Conservation (phyloP, 2,113 vertebrate genomes). For the Chloroceryle aenea region DNA sequence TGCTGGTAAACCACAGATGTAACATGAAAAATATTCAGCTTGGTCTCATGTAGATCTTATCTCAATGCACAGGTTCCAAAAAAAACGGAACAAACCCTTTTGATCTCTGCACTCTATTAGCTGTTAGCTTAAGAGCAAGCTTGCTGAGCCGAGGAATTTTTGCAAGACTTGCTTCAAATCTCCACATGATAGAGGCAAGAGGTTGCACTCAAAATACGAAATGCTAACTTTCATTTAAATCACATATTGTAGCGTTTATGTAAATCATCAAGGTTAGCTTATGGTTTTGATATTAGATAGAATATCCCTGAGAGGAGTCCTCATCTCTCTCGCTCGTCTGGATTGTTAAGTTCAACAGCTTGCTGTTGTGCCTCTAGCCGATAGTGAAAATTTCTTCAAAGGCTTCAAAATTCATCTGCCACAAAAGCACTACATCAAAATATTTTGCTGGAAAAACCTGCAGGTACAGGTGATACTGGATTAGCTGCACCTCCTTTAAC, state of each 20-base stretch:
- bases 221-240: constrained; percentile 52
- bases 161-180: constrained; percentile 58
- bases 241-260: constrained; percentile 54
- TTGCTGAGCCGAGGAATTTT: constrained; percentile 59
- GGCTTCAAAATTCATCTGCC: neutral
- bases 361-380: neutral
- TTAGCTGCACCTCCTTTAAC: neutral
- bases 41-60: constrained; percentile 63
- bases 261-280: constrained; percentile 42
- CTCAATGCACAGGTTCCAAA: constrained; percentile 45
- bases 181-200: constrained; percentile 46
- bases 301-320: constrained; percentile 12
- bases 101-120: constrained; percentile 59
- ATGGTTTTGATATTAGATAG: constrained; percentile 45
- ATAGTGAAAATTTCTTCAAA: neutral
- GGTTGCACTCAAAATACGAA: constrained; percentile 41
- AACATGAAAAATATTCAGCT: constrained; percentile 66
- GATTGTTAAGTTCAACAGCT: neutral
- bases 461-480: neutral
- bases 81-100: constrained; percentile 46
- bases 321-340: neutral
- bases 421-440: neutral
- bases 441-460: neutral
- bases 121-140: constrained; percentile 48
- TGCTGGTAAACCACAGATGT: constrained; percentile 64